phyloP scores from a whole-genome alignment of 2,797 vertebrate genomes.

The Chelon auratus region DNA sequence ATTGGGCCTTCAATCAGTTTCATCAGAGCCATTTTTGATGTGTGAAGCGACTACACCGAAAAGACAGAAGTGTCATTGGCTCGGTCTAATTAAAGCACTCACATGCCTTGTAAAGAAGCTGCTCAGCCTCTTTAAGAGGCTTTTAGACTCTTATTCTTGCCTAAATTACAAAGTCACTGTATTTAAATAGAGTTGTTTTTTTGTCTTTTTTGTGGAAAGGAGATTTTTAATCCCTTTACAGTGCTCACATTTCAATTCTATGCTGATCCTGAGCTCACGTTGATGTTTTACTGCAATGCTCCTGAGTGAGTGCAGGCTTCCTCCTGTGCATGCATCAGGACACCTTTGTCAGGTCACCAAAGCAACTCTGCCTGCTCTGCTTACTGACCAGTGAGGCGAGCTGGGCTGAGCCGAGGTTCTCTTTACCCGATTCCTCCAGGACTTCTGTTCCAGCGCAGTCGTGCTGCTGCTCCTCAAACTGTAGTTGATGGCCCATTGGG shows the following conservation, averaged over 20 bases:
- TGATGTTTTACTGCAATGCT: slow-evolving; percentile 3
- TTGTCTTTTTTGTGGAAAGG: not conserved
- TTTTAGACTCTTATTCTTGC: slow-evolving; percentile 14
- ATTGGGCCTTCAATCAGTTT: too few species aligned
- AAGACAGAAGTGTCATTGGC: not conserved
- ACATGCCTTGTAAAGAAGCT: not conserved
- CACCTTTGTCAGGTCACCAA: slow-evolving; percentile 54
- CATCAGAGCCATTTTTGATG: not conserved
- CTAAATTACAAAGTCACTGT: slow-evolving; percentile 19
- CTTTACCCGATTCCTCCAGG: slow-evolving; percentile 42
- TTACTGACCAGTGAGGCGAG: slow-evolving; percentile 49
- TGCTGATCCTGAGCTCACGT: not conserved
- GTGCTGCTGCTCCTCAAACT: slow-evolving; percentile 27
- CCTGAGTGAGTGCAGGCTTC: not conserved
- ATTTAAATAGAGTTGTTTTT: slow-evolving; percentile 12
- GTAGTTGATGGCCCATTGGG: slow-evolving; percentile 6
- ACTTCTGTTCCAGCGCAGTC: slow-evolving; percentile 23
- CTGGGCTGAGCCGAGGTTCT: slow-evolving; percentile 38
- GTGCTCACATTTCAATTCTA: not conserved
- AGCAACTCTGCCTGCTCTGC: slow-evolving; percentile 48
- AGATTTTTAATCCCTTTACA: not conserved
- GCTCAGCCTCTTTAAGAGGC: not conserved
- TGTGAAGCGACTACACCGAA: not conserved
- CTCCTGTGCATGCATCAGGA: slow-evolving; percentile 60
- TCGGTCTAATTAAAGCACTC: not conserved